These are phyloP conservation scores for Dysdera silvatica DNA, from an alignment of 1,140 invertebrate species.

Conservation along the genomic window DNA sequence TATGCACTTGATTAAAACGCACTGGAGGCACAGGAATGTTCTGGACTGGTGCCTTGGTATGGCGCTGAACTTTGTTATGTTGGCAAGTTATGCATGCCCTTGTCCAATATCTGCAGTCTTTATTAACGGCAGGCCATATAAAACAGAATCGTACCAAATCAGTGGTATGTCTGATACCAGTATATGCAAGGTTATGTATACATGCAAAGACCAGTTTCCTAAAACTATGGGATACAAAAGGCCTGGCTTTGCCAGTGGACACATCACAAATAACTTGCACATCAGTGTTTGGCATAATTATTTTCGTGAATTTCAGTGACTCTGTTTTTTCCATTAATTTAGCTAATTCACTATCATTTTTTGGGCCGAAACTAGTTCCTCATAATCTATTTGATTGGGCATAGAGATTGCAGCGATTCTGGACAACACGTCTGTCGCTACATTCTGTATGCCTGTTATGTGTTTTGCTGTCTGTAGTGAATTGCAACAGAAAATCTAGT, in stretches of 20 bases:
- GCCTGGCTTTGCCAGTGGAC: neutral
- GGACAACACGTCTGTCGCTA: conserved; percentile 19
- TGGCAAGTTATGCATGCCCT: conserved; percentile 15
- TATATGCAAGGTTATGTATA: conserved; percentile 14
- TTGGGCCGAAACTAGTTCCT: conserved; percentile 4
- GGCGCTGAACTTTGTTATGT: conserved; percentile 14
- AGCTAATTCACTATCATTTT: conserved; percentile 10
- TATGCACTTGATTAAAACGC: conserved; percentile 44
- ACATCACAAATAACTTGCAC: conserved; percentile 9
- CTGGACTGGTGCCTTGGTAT: conserved; percentile 20
- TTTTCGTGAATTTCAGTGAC: neutral
- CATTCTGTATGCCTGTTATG: conserved; percentile 41
- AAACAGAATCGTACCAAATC: neutral
- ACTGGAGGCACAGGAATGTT: neutral
- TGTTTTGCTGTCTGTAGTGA: too few species aligned
- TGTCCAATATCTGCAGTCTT: neutral
- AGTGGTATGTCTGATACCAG: conserved; percentile 5
- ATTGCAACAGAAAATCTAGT: too few species aligned
- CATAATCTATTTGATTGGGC: neutral
- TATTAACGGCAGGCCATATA: conserved; percentile 15
- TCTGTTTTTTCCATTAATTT: neutral
- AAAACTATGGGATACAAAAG: conserved; percentile 9
- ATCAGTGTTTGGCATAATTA: neutral
- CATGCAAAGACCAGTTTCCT: conserved; percentile 1
- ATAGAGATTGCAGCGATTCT: neutral